These are phyloP conservation scores for Gonocerus acuteangulatus DNA, from an alignment of 2,888 invertebrate species.

Conservation along the genomic window DNA sequence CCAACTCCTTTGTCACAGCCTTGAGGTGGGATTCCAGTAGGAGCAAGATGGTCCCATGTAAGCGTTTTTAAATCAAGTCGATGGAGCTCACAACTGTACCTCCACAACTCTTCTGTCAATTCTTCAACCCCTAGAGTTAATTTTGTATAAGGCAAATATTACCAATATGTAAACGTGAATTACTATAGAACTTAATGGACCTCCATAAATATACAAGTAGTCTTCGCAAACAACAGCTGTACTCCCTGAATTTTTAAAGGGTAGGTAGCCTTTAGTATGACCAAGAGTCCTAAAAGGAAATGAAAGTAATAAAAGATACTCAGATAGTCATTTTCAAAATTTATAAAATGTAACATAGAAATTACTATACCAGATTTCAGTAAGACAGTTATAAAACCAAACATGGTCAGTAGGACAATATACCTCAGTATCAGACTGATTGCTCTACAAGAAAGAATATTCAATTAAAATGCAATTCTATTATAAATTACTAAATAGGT, in stretches of 20 bases:
- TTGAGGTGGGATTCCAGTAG: conserved; percentile 36
- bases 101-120: conserved; percentile 18
- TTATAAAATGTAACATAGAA: too few species aligned
- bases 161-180: neutral
- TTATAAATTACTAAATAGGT: neutral
- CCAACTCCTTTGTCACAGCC: conserved; percentile 40
- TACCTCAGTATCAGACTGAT: neutral
- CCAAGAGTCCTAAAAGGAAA: conserved; percentile 22
- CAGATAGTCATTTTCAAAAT: too few species aligned
- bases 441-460: conserved; percentile 7
- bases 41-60: conserved; percentile 37
- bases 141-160: neutral
- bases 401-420: conserved; percentile 38
- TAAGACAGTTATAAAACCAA: conserved; percentile 38
- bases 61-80: conserved; percentile 37
- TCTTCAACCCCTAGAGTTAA: conserved; percentile 15
- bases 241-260: conserved; percentile 38
- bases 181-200: conserved; percentile 24
- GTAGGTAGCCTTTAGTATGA: conserved; percentile 37
- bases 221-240: conserved; percentile 38
- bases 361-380: conserved; percentile 37
- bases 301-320: neutral
- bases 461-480: neutral
- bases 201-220: conserved; percentile 39
- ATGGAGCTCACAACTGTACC: conserved; percentile 38